A percentile compares a stretch with the other conserved stretches of the same genome.
Conservation (phyloP, 2,797 vertebrate species). For the Myoxocephalus aenaeus region DNA sequence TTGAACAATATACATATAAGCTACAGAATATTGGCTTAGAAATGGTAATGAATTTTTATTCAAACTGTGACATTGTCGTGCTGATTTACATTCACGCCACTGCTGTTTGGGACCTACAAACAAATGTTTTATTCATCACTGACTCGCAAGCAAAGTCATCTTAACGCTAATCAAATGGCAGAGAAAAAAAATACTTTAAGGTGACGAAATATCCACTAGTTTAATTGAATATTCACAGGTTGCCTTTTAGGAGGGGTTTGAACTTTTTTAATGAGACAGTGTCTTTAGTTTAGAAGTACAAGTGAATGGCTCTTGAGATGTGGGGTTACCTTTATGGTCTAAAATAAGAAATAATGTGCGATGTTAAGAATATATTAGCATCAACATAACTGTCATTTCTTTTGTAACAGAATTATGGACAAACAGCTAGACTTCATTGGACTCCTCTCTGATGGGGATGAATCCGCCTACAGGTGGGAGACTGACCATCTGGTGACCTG, state of each 20-base stretch:
- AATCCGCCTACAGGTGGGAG: too few species aligned
- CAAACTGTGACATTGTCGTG: slow-evolving; percentile 59
- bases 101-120: slow-evolving; percentile 70
- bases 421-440: background rate
- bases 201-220: slow-evolving; percentile 36
- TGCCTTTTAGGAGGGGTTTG: slow-evolving; percentile 12
- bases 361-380: slow-evolving; percentile 21
- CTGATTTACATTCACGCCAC: slow-evolving; percentile 72
- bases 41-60: slow-evolving; percentile 44
- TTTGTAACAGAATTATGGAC: background rate
- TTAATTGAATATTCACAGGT: slow-evolving; percentile 38
- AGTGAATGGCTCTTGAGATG: slow-evolving; percentile 18
- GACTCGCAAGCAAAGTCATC: slow-evolving; percentile 61
- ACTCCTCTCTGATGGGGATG: too few species aligned
- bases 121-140: slow-evolving; percentile 83
- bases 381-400: background rate
- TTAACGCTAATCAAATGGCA: slow-evolving; percentile 57
- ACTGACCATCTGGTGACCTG: too few species aligned
- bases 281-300: slow-evolving; percentile 31
- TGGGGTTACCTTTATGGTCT: slow-evolving; percentile 21
- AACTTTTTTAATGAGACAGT: slow-evolving; percentile 37
- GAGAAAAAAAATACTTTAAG: slow-evolving; percentile 42
- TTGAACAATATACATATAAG: slow-evolving; percentile 1
- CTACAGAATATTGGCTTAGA: slow-evolving; percentile 6
- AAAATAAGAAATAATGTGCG: slow-evolving; percentile 25